Conservation (phyloP, 2,113 vertebrate genomes). For the Syngnathus floridae region DNA sequence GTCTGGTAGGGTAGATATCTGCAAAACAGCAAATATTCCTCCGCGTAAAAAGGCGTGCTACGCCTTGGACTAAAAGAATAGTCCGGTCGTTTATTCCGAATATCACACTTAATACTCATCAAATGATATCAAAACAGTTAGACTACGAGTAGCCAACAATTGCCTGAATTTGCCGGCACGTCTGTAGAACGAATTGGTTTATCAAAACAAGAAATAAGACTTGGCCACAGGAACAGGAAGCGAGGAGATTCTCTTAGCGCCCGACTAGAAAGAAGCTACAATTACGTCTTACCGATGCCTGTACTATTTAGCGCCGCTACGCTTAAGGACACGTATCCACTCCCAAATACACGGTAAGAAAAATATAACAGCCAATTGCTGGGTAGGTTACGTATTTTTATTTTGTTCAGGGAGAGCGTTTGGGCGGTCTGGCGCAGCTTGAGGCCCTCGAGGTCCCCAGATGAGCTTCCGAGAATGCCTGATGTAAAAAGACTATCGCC, state of each 20-base stretch:
- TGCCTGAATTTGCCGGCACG: fast-evolving
- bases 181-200: neutral
- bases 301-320: slow-evolving; percentile 32
- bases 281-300: slow-evolving; percentile 53
- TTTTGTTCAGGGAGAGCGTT: slow-evolving; percentile 68
- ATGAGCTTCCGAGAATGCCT: slow-evolving; percentile 72
- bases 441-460: slow-evolving; percentile 77
- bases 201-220: slow-evolving; percentile 69
- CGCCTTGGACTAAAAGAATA: slow-evolving; percentile 63
- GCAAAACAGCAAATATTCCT: slow-evolving; percentile 49
- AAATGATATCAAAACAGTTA: fast-evolving
- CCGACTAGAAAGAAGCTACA: slow-evolving; percentile 73
- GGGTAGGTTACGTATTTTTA: slow-evolving; percentile 26
- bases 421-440: slow-evolving; percentile 61
- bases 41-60: slow-evolving; percentile 49
- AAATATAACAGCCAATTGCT: slow-evolving; percentile 35
- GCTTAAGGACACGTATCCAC: slow-evolving; percentile 19
- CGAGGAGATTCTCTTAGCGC: slow-evolving; percentile 72
- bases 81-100: slow-evolving; percentile 38
- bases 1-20: neutral
- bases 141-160: neutral
- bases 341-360: slow-evolving; percentile 63
- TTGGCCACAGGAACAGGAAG: slow-evolving; percentile 68
- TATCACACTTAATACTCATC: neutral
- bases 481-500: slow-evolving; percentile 63